These are phyloP conservation scores for Eudyptes chrysolophus DNA, from an alignment of 2,113 vertebrate species.

Conservation along the genomic window DNA sequence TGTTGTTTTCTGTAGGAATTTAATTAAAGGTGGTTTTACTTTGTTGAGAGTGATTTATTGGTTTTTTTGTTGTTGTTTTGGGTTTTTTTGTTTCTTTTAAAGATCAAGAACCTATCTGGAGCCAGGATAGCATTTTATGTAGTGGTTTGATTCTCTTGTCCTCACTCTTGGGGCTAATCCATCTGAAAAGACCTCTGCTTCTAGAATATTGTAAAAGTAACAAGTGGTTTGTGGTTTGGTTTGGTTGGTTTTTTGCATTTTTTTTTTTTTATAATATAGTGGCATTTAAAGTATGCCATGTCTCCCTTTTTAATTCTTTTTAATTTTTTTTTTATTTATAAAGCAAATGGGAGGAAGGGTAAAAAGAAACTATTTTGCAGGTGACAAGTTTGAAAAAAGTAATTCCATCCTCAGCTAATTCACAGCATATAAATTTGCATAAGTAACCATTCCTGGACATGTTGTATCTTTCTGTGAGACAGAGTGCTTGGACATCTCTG, in stretches of 20 bases:
- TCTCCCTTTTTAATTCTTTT: neutral
- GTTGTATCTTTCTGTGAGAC: neutral
- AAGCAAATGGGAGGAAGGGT: neutral
- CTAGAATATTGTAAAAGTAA: neutral
- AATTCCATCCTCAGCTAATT: neutral
- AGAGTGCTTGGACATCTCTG: neutral
- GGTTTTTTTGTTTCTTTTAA: neutral
- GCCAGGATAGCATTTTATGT: neutral
- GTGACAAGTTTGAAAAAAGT: neutral
- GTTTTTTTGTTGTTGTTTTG: neutral
- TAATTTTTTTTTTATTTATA: neutral
- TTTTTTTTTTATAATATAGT: neutral
- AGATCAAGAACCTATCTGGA: neutral
- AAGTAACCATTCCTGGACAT: neutral
- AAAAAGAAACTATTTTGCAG: neutral
- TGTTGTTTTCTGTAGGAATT: slow-evolving; percentile 72
- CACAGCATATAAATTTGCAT: neutral
- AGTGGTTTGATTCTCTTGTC: neutral
- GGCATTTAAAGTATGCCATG: neutral
- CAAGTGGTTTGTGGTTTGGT: neutral
- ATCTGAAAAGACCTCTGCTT: neutral
- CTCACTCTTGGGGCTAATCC: neutral
- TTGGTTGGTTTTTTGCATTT: neutral
- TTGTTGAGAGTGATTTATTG: slow-evolving; percentile 48
- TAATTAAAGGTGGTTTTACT: slow-evolving; percentile 78